These are phyloP conservation scores for Leptinotarsa peninsularis DNA, from an alignment of 2,888 invertebrate species.

Conservation along the genomic window DNA sequence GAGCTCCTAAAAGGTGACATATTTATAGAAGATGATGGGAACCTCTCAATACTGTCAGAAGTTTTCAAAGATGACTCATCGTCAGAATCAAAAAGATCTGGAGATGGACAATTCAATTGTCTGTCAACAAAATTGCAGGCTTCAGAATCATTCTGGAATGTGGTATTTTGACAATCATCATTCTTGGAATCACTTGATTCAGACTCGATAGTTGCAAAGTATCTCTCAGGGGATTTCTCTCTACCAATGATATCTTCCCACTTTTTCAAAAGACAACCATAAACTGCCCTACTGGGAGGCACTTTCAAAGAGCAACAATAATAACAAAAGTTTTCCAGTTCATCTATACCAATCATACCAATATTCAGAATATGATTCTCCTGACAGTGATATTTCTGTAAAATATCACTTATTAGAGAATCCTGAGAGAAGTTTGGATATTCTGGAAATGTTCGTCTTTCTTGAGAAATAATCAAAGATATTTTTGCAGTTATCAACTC, in stretches of 20 bases:
- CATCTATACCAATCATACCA: slow-evolving; percentile 44
- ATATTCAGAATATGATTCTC: slow-evolving; percentile 37
- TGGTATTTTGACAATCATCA: slow-evolving; percentile 4
- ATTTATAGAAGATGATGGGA: not conserved
- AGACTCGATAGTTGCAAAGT: not conserved
- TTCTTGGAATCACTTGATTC: slow-evolving; percentile 5
- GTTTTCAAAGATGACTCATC: slow-evolving; percentile 46
- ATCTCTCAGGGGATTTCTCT: slow-evolving; percentile 68
- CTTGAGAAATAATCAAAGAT: slow-evolving; percentile 52
- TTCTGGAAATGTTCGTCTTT: slow-evolving; percentile 6
- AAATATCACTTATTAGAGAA: slow-evolving; percentile 39
- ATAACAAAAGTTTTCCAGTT: slow-evolving; percentile 15
- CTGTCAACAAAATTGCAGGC: not conserved
- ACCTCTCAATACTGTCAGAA: not conserved
- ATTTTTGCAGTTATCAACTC: slow-evolving; percentile 60
- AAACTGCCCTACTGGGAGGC: slow-evolving; percentile 62
- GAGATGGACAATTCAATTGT: slow-evolving; percentile 49
- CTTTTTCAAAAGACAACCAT: slow-evolving; percentile 71
- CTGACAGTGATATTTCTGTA: slow-evolving; percentile 36
- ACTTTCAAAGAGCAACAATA: slow-evolving; percentile 52
- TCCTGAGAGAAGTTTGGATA: not conserved
- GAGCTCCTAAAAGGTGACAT: slow-evolving; percentile 5
- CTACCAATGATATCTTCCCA: slow-evolving; percentile 75
- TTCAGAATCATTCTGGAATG: not conserved
- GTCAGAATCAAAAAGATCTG: slow-evolving; percentile 60